phyloP scores from a whole-genome alignment of 2,888 invertebrate genomes.

The Girardia tigrina region DNA sequence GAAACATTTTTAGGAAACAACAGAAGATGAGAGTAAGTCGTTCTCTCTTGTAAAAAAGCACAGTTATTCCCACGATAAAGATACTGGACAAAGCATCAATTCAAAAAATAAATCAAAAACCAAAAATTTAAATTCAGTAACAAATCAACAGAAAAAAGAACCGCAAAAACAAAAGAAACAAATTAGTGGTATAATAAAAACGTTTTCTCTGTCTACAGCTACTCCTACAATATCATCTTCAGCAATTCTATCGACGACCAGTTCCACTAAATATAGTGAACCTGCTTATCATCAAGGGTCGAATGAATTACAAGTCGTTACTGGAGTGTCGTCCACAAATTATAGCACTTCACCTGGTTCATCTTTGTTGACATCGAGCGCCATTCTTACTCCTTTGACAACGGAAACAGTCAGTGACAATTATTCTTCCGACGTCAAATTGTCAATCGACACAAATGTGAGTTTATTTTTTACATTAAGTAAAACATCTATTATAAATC shows the following conservation, averaged over 20 bases:
- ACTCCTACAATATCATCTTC: neutral
- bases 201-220: neutral
- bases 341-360: neutral
- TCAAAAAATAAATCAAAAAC: neutral
- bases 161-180: conserved; percentile 13
- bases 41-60: neutral
- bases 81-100: neutral
- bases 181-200: neutral
- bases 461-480: too few species aligned
- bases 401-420: neutral
- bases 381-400: conserved; percentile 12
- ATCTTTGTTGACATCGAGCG: neutral
- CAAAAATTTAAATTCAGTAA: neutral
- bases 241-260: neutral
- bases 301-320: neutral
- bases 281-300: neutral
- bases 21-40: conserved; percentile 6
- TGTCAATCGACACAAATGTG: neutral
- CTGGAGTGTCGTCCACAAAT: neutral
- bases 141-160: conserved; percentile 5
- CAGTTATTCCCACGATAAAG: neutral
- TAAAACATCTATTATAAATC: too few species aligned
- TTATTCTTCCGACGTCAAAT: neutral
- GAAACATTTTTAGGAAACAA: neutral
- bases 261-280: neutral